Percentiles rank a stretch among this genome's conserved stretches.
Conservation (phyloP, 2,888 invertebrate species). For the Andrena marginata region DNA sequence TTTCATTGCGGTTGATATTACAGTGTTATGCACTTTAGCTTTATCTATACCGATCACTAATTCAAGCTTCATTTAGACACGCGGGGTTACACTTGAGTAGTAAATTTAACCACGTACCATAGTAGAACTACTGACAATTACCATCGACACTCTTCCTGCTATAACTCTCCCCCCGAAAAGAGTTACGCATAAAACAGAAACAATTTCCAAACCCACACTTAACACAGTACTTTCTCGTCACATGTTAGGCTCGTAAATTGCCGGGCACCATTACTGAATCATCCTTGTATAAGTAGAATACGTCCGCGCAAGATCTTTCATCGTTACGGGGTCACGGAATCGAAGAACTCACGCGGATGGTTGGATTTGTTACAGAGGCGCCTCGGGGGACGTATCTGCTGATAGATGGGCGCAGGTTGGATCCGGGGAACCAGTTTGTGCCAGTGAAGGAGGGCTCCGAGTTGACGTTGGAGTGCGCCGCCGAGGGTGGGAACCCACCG, state of each 20-base stretch:
- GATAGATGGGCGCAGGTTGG: constrained; percentile 93
- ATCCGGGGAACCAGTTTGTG: constrained; percentile 94
- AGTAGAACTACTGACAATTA: too few species aligned
- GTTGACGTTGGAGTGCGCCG: constrained; percentile 93
- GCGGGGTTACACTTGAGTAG: too few species aligned
- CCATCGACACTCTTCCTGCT: too few species aligned
- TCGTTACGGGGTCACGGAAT: constrained; percentile 55
- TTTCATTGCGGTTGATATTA: neutral
- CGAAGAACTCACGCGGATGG: constrained; percentile 53
- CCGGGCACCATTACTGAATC: neutral
- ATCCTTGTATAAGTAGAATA: neutral
- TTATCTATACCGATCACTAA: too few species aligned
- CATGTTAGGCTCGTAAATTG: neutral
- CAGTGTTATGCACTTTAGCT: neutral
- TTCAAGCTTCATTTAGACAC: too few species aligned
- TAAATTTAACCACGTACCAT: too few species aligned
- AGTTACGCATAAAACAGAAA: too few species aligned
- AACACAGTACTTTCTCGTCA: neutral
- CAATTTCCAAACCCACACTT: too few species aligned
- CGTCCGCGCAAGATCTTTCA: constrained; percentile 57
- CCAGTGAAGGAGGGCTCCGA: constrained; percentile 95
- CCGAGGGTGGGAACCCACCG: constrained; percentile 92
- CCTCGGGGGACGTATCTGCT: constrained; percentile 94
- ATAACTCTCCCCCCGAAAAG: too few species aligned
- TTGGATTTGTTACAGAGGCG: constrained; percentile 88